Percentiles rank a stretch among this genome's conserved stretches.
phyloP scores from a whole-genome alignment of 2,888 invertebrate genomes.

The Subacronicta megacephala region DNA sequence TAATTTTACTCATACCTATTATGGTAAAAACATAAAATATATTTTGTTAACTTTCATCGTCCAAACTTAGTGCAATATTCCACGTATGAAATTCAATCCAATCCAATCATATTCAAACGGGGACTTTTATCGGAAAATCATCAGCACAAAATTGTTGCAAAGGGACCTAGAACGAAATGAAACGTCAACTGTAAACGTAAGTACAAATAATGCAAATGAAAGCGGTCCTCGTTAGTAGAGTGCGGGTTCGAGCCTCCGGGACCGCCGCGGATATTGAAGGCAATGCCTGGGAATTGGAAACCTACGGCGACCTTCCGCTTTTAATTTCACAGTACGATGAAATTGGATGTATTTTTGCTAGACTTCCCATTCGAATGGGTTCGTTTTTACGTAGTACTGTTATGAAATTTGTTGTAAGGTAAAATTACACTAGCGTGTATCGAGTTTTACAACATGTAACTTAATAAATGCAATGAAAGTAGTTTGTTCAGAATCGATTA shows the following conservation, averaged over 20 bases:
- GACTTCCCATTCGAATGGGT: not conserved
- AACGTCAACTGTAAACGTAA: conserved; percentile 9
- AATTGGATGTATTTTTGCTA: conserved; percentile 36
- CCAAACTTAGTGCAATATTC: too few relatives aligned
- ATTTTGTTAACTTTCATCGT: too few relatives aligned
- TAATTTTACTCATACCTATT: too few relatives aligned
- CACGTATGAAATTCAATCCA: too few relatives aligned
- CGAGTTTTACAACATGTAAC: too few relatives aligned
- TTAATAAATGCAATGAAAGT: too few relatives aligned
- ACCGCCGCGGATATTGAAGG: conserved; percentile 36
- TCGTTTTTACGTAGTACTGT: not conserved
- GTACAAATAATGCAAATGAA: conserved; percentile 50
- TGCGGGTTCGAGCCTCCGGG: conserved; percentile 25
- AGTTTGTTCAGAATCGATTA: too few relatives aligned
- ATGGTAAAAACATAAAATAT: too few relatives aligned
- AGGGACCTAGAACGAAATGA: not conserved
- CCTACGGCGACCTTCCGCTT: conserved; percentile 19
- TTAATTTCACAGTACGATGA: conserved; percentile 42
- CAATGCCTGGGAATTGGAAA: conserved; percentile 43
- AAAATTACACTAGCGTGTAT: too few relatives aligned
- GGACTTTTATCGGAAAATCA: conserved; percentile 3
- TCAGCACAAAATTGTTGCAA: conserved; percentile 2
- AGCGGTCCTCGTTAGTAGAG: conserved; percentile 31
- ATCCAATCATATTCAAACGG: not conserved
- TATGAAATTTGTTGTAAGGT: too few relatives aligned